A percentile compares a stretch with the other conserved stretches of the same genome.
These are phyloP conservation scores for Drosophila atripex DNA, from an alignment of 2,888 invertebrate genomes.

Conservation along the genomic window DNA sequence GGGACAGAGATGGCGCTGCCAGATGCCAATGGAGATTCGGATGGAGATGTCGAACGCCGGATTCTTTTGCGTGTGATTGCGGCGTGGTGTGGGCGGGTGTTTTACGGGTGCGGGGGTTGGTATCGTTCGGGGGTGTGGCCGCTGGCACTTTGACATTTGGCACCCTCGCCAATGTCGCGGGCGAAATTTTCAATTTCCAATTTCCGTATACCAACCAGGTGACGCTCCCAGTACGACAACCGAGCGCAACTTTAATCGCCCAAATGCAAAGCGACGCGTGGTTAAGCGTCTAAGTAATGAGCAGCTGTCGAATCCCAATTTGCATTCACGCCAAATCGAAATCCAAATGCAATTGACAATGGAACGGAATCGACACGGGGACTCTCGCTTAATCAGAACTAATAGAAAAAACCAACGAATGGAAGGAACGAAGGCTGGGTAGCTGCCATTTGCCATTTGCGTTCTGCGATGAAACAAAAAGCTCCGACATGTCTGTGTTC, in stretches of 20 bases:
- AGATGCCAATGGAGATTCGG: constrained; percentile 41
- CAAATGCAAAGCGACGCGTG: constrained; percentile 63
- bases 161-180: constrained; percentile 47
- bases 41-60: constrained; percentile 42
- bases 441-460: constrained; percentile 4
- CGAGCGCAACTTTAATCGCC: constrained; percentile 66
- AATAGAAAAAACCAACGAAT: constrained; percentile 41
- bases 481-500: constrained; percentile 49
- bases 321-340: constrained; percentile 54
- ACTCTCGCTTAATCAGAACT: constrained; percentile 54
- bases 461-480: constrained; percentile 47
- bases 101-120: neutral
- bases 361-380: constrained; percentile 28
- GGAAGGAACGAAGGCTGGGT: constrained; percentile 24
- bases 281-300: constrained; percentile 76
- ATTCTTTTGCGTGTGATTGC: constrained; percentile 41
- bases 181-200: constrained; percentile 41
- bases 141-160: constrained; percentile 68
- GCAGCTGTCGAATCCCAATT: constrained; percentile 57
- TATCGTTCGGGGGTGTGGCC: constrained; percentile 30
- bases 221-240: constrained; percentile 28
- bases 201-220: constrained; percentile 51
- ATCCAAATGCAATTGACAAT: constrained; percentile 68
- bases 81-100: constrained; percentile 10
- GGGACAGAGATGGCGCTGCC: constrained; percentile 30